phyloP scores from a whole-genome alignment of 2,797 vertebrate genomes.

The Pagetopsis macropterus region DNA sequence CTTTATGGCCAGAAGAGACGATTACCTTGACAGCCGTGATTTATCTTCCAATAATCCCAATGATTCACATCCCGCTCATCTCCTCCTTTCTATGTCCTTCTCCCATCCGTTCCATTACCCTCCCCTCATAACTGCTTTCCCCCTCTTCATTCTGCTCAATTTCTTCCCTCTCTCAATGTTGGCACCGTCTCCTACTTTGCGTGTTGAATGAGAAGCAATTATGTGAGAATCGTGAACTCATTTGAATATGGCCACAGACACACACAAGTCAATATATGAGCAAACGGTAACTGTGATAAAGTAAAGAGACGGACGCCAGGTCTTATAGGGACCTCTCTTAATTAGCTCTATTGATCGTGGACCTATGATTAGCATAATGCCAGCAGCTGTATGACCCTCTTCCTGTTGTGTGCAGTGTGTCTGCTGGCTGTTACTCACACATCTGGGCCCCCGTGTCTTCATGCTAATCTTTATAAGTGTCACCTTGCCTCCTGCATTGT shows the following conservation, averaged over 20 bases:
- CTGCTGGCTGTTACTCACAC: conserved; percentile 29
- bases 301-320: conserved; percentile 48
- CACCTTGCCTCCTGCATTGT: conserved; percentile 46
- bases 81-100: conserved; percentile 49
- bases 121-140: conserved; percentile 25
- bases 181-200: conserved; percentile 27
- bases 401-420: conserved; percentile 17
- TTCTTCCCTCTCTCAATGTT: conserved; percentile 22
- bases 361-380: conserved; percentile 41
- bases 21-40: conserved; percentile 69
- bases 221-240: conserved; percentile 44
- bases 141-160: conserved; percentile 49
- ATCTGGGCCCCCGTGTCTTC: conserved; percentile 17
- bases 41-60: conserved; percentile 67
- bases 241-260: conserved; percentile 41
- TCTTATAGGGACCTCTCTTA: conserved; percentile 50
- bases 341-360: conserved; percentile 72
- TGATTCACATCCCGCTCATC: conserved; percentile 56
- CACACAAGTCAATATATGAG: conserved; percentile 12
- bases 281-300: conserved; percentile 56
- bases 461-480: conserved; percentile 57
- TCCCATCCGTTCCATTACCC: conserved; percentile 36
- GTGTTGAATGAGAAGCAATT: conserved; percentile 61
- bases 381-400: conserved; percentile 48
- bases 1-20: conserved; percentile 63